Base-by-base conservation (phyloP, 1,140 invertebrate genomes). In the Schlechtendalia chinensis region DNA sequence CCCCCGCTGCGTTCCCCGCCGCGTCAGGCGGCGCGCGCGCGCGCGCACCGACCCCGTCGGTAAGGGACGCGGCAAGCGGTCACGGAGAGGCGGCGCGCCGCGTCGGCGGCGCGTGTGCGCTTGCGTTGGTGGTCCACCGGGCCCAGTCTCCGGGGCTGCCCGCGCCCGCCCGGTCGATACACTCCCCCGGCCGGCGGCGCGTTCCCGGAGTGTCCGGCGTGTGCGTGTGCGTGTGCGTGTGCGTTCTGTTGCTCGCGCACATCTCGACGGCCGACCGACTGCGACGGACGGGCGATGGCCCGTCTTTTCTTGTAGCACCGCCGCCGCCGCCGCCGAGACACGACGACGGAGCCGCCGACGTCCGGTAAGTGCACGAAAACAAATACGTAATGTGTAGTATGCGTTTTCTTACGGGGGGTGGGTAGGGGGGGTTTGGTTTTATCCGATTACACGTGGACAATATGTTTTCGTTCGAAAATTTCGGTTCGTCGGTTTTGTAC, bases 231-330 rank as follows among this genome's bases (percentile, higher is more conserved):
- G 61, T n/a, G 14, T 17, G 32, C 65, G 32, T 32, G 45, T 32
- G 67, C 50, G 45, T 27, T 71, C 67, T 71, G 67, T 71, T 71
- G 67, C 67, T 71, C 45, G n/a, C 45, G n/a, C 56, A 47, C 39
- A 79, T 79, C 39, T 50, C 75, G n/a, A 29, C 56, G 75, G 56
- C 75, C 75, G 58, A 79, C 75, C 19, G 54, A 77, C 53, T 59
- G 32, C 74, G 74, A 77, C 74, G 56, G 75, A 61, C 74, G 58
- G 8, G 45, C 56, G 12, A 77, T 77, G 74, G 74, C 54, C 74
- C 54, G 53, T 58, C 19, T 45, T 24, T 16, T 32, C 11, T 54
- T 58, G 27, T 74, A 74, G 71, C 74, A 39, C 12, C 45, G 50
- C 39, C 11, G 39, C 71, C 29, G 14, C n/a, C n/a, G n/a, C n/a